Conservation (phyloP, 2,113 vertebrate genomes). For the Aldabrachelys gigantea region DNA sequence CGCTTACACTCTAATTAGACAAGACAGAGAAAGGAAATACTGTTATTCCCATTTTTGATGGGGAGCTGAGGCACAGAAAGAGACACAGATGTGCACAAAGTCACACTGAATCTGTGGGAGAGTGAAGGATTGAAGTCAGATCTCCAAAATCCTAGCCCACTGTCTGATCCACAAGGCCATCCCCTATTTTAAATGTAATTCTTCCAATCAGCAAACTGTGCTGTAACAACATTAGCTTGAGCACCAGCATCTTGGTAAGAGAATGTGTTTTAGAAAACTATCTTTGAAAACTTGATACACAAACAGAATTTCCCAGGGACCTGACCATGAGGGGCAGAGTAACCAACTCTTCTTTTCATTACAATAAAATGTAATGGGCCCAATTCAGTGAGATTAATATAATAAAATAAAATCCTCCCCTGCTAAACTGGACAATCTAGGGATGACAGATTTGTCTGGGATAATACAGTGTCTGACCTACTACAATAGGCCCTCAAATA, state of each 20-base stretch:
- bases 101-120: neutral
- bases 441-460: neutral
- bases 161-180: neutral
- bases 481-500: neutral
- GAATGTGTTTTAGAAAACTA: neutral
- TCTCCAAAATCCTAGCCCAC: slow-evolving; percentile 5
- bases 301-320: neutral
- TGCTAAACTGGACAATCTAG: neutral
- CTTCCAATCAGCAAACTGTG: neutral
- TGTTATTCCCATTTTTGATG: neutral
- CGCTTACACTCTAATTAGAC: neutral
- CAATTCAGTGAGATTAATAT: neutral
- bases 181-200: slow-evolving; percentile 26
- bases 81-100: neutral
- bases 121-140: slow-evolving; percentile 45
- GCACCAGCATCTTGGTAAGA: neutral
- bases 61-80: neutral
- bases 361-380: neutral
- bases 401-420: neutral
- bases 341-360: neutral
- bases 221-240: slow-evolving; percentile 2
- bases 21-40: neutral
- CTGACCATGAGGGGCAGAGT: neutral
- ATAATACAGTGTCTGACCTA: neutral
- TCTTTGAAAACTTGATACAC: neutral